phyloP scores from a whole-genome alignment of 1,140 invertebrate species.

The Mizuhopecten yessoensis region DNA sequence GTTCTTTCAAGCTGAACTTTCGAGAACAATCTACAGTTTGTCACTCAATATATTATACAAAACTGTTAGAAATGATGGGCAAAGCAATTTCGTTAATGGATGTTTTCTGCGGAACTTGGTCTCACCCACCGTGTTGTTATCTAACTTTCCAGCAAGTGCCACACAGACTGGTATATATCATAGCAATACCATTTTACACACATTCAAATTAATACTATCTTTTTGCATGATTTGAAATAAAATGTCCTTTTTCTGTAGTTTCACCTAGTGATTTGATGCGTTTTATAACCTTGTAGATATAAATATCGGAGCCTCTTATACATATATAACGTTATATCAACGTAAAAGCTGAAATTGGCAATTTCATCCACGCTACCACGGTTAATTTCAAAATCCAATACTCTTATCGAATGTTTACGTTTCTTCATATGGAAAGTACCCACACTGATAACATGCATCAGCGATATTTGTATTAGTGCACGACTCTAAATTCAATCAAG shows the following conservation, averaged over 20 bases:
- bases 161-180: background rate
- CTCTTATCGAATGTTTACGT: background rate
- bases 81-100: too few relatives aligned
- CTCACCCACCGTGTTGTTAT: background rate
- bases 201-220: background rate
- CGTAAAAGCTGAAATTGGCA: slow-evolving; percentile 18
- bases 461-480: slow-evolving; percentile 4
- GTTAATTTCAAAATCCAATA: slow-evolving; percentile 35
- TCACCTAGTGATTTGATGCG: background rate
- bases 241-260: background rate
- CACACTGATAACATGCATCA: background rate
- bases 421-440: background rate
- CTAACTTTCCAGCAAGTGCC: background rate
- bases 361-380: background rate
- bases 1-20: too few relatives aligned
- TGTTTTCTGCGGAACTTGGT: too few relatives aligned
- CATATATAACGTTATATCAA: background rate
- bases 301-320: background rate
- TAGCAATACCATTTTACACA: too few relatives aligned
- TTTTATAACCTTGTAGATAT: background rate
- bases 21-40: too few relatives aligned
- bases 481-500: background rate
- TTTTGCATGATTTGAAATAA: background rate
- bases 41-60: too few relatives aligned
- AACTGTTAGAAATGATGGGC: too few relatives aligned